Evolutionary conservation across 2,113 vertebrate genomes (phyloP).

Genomic region (Tragelaphus imberbis): DNA sequence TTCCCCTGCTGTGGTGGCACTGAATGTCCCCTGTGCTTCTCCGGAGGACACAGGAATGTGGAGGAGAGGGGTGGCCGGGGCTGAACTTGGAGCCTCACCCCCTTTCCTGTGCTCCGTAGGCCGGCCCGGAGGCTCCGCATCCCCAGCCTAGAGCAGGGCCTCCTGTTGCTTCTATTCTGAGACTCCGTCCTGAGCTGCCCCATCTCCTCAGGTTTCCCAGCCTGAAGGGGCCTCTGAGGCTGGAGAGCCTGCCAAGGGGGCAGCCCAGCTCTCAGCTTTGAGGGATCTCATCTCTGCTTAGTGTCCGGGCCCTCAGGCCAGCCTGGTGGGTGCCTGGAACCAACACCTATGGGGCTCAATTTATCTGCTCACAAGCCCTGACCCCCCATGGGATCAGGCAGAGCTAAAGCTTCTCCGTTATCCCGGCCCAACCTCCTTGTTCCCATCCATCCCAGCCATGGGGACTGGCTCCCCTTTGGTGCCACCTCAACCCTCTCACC

Average conservation of each 20-base stretch:
- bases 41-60: too few relatives aligned
- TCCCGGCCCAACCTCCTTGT: not conserved
- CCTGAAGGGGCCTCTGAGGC: not conserved
- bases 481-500: not conserved
- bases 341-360: not conserved
- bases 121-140: not conserved
- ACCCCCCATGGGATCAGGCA: too few relatives aligned
- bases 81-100: not conserved
- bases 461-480: not conserved
- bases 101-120: not conserved
- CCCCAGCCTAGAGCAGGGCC: not conserved
- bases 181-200: not conserved
- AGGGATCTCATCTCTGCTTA: not conserved
- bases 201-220: slow-evolving; percentile 22
- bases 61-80: not conserved
- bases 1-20: not conserved
- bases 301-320: not conserved
- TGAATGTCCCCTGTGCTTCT: not conserved
- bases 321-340: not conserved
- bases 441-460: not conserved
- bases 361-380: not conserved
- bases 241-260: not conserved
- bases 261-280: not conserved
- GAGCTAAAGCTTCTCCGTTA: not conserved
- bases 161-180: slow-evolving; percentile 28